A percentile compares a stretch with the other conserved stretches of the same genome.
Conservation (phyloP, 1,140 invertebrate genomes). For the Oncopodura yosiiana region DNA sequence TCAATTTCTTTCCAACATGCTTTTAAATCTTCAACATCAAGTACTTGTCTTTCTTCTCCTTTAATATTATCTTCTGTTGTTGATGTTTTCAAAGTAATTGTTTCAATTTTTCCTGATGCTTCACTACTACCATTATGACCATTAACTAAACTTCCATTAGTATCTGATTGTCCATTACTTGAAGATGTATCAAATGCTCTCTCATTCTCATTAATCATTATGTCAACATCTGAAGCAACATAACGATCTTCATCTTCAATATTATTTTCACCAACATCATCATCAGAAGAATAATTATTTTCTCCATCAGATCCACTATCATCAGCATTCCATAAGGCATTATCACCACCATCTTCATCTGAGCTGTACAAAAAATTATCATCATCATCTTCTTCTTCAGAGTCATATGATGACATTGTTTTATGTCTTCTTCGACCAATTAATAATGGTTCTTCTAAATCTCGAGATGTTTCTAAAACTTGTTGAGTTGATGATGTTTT, state of each 20-base stretch:
- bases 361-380: too few relatives aligned
- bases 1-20: constrained; percentile 24
- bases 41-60: constrained; percentile 4
- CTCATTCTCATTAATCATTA: background rate
- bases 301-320: constrained; percentile 1
- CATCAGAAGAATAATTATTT: background rate
- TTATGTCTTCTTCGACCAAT: too few relatives aligned
- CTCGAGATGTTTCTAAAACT: too few relatives aligned
- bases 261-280: constrained; percentile 1
- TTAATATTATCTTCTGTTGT: background rate
- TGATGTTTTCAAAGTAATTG: too few relatives aligned
- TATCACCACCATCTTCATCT: background rate
- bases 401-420: too few relatives aligned
- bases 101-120: too few relatives aligned
- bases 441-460: too few relatives aligned
- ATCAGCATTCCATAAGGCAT: background rate
- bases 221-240: background rate
- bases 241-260: background rate
- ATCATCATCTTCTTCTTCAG: constrained; percentile 1
- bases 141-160: background rate
- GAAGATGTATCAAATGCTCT: background rate
- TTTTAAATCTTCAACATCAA: constrained; percentile 17
- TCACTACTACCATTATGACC: background rate
- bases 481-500: too few relatives aligned
- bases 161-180: constrained; percentile 2